Conservation (phyloP, 2,797 vertebrate genomes). For the Protosalanx chinensis region DNA sequence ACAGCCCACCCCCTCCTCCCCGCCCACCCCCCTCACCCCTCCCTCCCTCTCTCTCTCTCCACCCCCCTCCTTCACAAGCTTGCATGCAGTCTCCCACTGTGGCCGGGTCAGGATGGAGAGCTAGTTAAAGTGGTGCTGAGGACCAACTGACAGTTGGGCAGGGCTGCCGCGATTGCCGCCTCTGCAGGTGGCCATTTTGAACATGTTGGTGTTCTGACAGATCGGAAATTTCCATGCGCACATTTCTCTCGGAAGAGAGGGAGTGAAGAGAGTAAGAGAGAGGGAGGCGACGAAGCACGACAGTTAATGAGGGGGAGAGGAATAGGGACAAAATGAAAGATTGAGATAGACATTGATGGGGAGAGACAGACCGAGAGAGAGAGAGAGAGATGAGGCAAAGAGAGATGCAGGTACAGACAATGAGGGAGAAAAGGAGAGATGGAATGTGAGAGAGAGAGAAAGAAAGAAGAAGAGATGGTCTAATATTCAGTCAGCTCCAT, state of each 20-base stretch:
- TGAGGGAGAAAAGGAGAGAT: conserved; percentile 26
- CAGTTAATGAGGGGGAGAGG: neutral
- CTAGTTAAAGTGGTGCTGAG: neutral
- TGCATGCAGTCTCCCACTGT: neutral
- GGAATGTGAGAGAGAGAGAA: conserved; percentile 10
- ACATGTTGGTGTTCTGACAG: neutral
- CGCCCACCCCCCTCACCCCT: neutral
- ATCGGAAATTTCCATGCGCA: neutral
- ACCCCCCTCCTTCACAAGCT: neutral
- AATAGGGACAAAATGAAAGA: neutral
- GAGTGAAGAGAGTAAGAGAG: neutral
- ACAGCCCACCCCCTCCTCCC: too few relatives aligned
- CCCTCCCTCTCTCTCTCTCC: conserved; percentile 4
- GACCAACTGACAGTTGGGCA: neutral
- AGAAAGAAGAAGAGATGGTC: conserved; percentile 41
- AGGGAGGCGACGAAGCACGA: neutral
- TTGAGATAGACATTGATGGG: neutral
- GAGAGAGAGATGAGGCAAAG: conserved; percentile 10
- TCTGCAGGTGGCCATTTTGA: neutral
- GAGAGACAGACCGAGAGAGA: conserved; percentile 53
- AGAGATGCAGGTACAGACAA: conserved; percentile 35
- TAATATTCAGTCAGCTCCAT: conserved; percentile 56
- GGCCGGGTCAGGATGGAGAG: neutral
- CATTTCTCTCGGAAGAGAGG: too few relatives aligned
- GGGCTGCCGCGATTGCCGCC: too few relatives aligned